These are phyloP conservation scores for Ophiodon elongatus DNA, from an alignment of 2,113 vertebrate species.

Conservation along the genomic window DNA sequence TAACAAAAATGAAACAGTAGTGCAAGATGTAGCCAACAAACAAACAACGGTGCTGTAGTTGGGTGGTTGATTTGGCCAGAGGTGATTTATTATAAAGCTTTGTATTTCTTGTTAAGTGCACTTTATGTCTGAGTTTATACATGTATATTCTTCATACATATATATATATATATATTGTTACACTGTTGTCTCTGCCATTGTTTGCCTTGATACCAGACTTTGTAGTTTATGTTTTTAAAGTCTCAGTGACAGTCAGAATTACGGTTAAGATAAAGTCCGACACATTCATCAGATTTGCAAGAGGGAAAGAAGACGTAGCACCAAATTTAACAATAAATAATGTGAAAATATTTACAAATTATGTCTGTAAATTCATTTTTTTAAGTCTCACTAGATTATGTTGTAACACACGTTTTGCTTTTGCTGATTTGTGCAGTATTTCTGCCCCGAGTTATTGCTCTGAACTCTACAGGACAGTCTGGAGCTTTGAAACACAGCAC, in stretches of 20 bases:
- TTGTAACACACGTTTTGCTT: not conserved
- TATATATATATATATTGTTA: not conserved
- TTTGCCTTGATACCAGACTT: not conserved
- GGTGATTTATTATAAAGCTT: too few species aligned
- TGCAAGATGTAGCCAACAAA: too few species aligned
- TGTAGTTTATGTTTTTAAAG: not conserved
- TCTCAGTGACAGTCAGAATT: not conserved
- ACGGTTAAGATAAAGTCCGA: not conserved
- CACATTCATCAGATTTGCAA: not conserved
- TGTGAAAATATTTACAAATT: not conserved
- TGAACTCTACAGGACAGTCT: conserved; percentile 60
- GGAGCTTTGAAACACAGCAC: conserved; percentile 2
- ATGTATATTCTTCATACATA: not conserved
- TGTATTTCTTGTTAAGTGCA: not conserved
- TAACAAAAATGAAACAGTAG: too few species aligned
- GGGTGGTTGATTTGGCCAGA: too few species aligned
- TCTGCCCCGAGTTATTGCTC: not conserved
- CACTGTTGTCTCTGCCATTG: not conserved
- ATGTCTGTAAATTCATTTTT: not conserved
- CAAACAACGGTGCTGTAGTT: too few species aligned
- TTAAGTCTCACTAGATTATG: not conserved
- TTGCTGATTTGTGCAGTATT: not conserved
- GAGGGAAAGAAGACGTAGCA: not conserved
- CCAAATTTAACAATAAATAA: not conserved
- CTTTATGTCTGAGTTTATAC: not conserved